These are phyloP conservation scores for Bothrops jararaca DNA, from an alignment of 2,113 vertebrate genomes.

Conservation along the genomic window DNA sequence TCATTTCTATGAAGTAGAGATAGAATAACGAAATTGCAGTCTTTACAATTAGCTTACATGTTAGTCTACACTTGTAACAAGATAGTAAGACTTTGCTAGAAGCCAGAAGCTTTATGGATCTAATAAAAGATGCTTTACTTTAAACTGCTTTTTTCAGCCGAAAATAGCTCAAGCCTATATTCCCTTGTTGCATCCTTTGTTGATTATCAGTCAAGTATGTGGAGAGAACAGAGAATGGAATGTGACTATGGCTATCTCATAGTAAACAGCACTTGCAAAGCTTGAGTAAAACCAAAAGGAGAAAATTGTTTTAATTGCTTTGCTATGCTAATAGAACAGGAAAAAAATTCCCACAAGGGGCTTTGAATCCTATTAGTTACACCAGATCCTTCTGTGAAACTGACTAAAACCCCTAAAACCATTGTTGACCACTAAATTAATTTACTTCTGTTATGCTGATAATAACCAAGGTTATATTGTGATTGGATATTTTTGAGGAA, in stretches of 20 bases:
- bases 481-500: background rate
- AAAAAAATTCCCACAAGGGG: too few species aligned
- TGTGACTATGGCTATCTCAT: background rate
- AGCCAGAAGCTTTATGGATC: too few species aligned
- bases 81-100: too few species aligned
- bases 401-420: background rate
- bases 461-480: background rate
- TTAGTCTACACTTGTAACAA: too few species aligned
- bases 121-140: too few species aligned
- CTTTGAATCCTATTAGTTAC: background rate
- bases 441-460: background rate
- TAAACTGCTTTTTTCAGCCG: too few species aligned
- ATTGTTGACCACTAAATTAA: background rate
- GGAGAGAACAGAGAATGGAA: background rate
- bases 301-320: background rate
- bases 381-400: background rate
- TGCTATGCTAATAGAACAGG: background rate
- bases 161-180: too few species aligned
- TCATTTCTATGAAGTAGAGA: too few species aligned
- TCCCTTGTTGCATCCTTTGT: too few species aligned
- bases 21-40: too few species aligned
- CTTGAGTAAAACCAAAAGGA: background rate
- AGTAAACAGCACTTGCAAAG: background rate
- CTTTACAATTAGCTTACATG: too few species aligned
- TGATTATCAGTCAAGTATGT: background rate